Conservation (phyloP, 2,797 vertebrate genomes). For the Arnoldichthys spilopterus region DNA sequence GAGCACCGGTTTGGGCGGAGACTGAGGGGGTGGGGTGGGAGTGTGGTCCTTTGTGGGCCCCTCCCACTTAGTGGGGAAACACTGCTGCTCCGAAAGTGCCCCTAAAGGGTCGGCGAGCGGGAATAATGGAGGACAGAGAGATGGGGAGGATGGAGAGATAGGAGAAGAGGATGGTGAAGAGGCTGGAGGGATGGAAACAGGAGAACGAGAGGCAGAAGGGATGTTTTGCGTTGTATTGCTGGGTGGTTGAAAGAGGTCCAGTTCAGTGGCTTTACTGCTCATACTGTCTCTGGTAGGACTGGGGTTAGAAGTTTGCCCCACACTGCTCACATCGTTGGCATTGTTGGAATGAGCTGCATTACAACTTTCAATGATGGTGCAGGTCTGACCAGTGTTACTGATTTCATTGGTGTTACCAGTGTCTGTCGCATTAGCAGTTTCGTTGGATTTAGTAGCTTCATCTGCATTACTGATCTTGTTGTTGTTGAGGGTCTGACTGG, state of each 20-base stretch:
- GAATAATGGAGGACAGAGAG: slow-evolving; percentile 61
- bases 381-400: not conserved
- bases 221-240: slow-evolving; percentile 33
- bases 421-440: not conserved
- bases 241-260: slow-evolving; percentile 25
- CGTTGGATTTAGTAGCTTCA: not conserved
- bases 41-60: not conserved
- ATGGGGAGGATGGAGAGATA: slow-evolving; percentile 57
- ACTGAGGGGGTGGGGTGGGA: slow-evolving; percentile 67
- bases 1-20: slow-evolving; percentile 74
- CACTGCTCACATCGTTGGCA: slow-evolving; percentile 4
- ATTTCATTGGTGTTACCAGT: slow-evolving; percentile 26
- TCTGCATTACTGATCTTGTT: slow-evolving; percentile 18
- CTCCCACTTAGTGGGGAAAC: slow-evolving; percentile 16
- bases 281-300: slow-evolving; percentile 35
- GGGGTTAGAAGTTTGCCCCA: not conserved
- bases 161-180: slow-evolving; percentile 43
- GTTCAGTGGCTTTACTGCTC: slow-evolving; percentile 16
- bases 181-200: slow-evolving; percentile 42
- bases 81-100: slow-evolving; percentile 14
- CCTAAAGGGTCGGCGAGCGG: slow-evolving; percentile 62
- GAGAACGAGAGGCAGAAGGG: slow-evolving; percentile 49
- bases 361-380: slow-evolving; percentile 6
- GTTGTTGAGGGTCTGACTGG: slow-evolving; percentile 38
- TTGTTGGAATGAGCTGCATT: slow-evolving; percentile 19